A percentile compares a stretch with the other conserved stretches of the same genome.
phyloP scores from a whole-genome alignment of 1,140 invertebrate genomes.

The Papilio machaon region DNA sequence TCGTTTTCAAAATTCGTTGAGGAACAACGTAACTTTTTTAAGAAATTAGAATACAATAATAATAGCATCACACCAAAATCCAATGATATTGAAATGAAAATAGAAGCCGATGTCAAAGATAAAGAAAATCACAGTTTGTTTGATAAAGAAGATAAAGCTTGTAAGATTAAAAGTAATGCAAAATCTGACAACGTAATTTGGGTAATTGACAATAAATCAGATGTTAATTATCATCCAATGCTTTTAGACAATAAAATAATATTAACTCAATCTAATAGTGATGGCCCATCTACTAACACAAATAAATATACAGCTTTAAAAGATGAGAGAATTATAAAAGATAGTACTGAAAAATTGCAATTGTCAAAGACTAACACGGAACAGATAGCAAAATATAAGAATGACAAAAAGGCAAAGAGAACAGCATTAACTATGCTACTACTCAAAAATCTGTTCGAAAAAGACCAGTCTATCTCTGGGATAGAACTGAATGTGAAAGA shows the following conservation, averaged over 20 bases:
- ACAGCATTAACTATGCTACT: constrained; percentile 60
- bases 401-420: constrained; percentile 48
- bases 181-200: background rate
- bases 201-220: background rate
- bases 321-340: background rate
- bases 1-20: constrained; percentile 16
- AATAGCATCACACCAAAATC: background rate
- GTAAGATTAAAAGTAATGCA: background rate
- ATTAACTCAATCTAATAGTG: constrained; percentile 11
- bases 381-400: constrained; percentile 7
- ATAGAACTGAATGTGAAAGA: constrained; percentile 49
- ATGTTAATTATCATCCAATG: background rate
- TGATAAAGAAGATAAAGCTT: background rate
- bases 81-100: background rate
- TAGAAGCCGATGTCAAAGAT: background rate
- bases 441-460: constrained; percentile 56
- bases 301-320: background rate
- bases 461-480: constrained; percentile 47
- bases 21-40: constrained; percentile 21
- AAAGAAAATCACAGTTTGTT: background rate
- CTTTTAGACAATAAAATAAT: background rate
- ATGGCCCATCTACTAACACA: constrained; percentile 5
- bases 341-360: background rate
- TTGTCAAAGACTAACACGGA: background rate
- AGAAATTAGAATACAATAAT: constrained; percentile 1